Percentiles rank a stretch among this genome's conserved stretches.
Conservation (phyloP, 2,113 vertebrate species). For the Lanius ludovicianus region DNA sequence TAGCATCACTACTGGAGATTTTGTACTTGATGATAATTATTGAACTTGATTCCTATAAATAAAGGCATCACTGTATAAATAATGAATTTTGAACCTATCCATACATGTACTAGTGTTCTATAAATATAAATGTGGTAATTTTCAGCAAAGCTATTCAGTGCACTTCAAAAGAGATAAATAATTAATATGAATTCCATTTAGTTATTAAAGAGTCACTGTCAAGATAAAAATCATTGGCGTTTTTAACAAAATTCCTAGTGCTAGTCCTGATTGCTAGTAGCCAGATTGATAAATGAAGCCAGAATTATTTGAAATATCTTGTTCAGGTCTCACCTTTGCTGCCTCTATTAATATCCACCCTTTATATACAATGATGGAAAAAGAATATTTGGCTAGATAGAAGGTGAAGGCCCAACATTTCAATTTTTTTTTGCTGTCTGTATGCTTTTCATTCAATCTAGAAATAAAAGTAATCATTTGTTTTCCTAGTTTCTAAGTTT, state of each 20-base stretch:
- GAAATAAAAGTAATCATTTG: background rate
- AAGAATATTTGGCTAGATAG: background rate
- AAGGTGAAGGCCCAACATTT: background rate
- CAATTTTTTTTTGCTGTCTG: background rate
- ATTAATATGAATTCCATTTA: constrained; percentile 47
- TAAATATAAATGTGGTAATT: constrained; percentile 28
- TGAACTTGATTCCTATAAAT: constrained; percentile 16
- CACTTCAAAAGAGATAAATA: constrained; percentile 55
- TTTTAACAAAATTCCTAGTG: constrained; percentile 4
- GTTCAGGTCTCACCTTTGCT: background rate
- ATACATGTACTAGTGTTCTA: background rate
- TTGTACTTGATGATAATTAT: background rate
- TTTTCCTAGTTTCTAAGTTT: background rate
- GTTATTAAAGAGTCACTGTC: constrained; percentile 33
- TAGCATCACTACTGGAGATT: background rate
- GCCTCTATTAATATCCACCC: background rate
- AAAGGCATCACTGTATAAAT: constrained; percentile 26
- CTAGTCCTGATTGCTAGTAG: background rate
- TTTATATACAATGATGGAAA: background rate
- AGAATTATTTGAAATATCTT: background rate
- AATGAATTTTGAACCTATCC: constrained; percentile 37
- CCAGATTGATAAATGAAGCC: background rate
- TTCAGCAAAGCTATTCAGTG: constrained; percentile 25
- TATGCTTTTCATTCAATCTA: background rate
- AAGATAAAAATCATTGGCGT: constrained; percentile 27